Conservation (phyloP, 2,113 vertebrate genomes). For the Lagopus leucura region DNA sequence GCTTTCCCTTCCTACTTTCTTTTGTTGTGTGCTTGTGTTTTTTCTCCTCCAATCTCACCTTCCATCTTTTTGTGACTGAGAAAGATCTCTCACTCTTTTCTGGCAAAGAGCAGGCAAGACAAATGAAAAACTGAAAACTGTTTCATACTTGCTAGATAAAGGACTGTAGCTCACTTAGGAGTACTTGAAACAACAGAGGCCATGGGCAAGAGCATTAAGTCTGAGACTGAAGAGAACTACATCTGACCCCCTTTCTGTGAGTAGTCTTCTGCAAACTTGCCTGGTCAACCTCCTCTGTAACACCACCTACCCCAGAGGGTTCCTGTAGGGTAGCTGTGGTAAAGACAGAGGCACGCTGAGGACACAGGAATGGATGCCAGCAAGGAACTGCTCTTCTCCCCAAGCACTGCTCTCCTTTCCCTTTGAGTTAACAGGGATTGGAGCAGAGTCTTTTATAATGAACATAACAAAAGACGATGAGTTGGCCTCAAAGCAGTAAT, state of each 20-base stretch:
- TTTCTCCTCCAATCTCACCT: not conserved
- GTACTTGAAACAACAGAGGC: not conserved
- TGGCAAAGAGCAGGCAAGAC: not conserved
- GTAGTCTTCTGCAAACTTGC: not conserved
- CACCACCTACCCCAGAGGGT: slow-evolving; percentile 2
- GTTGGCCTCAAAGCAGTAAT: slow-evolving; percentile 61
- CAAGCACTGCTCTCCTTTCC: not conserved
- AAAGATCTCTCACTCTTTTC: not conserved
- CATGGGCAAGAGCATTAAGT: not conserved
- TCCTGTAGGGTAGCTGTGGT: not conserved
- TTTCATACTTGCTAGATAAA: not conserved
- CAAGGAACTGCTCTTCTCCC: slow-evolving; percentile 2
- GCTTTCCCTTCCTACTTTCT: not conserved
- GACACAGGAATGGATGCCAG: slow-evolving; percentile 2
- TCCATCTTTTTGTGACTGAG: not conserved
- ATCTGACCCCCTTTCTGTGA: not conserved
- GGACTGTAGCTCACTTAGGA: not conserved
- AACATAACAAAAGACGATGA: slow-evolving; percentile 59
- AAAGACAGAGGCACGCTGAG: not conserved
- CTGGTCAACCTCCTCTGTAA: not conserved
- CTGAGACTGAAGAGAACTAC: not conserved
- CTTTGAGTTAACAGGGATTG: slow-evolving; percentile 24
- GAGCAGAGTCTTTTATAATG: slow-evolving; percentile 52
- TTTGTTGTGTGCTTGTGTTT: not conserved
- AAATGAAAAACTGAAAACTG: not conserved